These are phyloP conservation scores for Leptocoma aspasia DNA, from an alignment of 2,113 vertebrate genomes.

Conservation along the genomic window DNA sequence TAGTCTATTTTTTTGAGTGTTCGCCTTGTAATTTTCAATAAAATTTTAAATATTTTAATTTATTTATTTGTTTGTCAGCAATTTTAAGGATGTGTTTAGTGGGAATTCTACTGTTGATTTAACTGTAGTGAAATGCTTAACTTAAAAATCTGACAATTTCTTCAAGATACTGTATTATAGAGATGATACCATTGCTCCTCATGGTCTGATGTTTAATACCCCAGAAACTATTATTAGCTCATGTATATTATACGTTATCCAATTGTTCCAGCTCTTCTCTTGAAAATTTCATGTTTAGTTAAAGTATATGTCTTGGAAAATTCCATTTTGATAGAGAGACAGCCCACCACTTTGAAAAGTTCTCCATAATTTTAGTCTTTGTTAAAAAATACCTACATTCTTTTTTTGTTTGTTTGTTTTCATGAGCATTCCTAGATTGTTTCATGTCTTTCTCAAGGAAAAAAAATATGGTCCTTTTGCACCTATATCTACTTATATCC, in stretches of 20 bases:
- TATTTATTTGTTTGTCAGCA: rapidly evolving
- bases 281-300: neutral
- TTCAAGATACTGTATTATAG: neutral
- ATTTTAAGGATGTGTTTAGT: neutral
- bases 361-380: neutral
- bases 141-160: neutral
- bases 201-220: neutral
- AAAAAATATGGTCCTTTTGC: neutral
- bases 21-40: neutral
- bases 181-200: neutral
- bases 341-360: neutral
- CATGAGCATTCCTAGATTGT: neutral
- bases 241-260: neutral
- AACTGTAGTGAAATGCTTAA: neutral
- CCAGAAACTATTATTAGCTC: neutral
- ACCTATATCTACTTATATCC: neutral
- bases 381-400: neutral
- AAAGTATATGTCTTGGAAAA: neutral
- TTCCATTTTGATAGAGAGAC: neutral
- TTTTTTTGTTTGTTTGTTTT: neutral
- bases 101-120: neutral
- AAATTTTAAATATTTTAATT: neutral
- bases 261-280: neutral
- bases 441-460: neutral
- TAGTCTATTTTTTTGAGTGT: neutral